Evolutionary conservation across 1,140 invertebrate genomes (phyloP), one percentile per base, ranked within the genome.

Genomic region (Anoplophora glabripennis): DNA sequence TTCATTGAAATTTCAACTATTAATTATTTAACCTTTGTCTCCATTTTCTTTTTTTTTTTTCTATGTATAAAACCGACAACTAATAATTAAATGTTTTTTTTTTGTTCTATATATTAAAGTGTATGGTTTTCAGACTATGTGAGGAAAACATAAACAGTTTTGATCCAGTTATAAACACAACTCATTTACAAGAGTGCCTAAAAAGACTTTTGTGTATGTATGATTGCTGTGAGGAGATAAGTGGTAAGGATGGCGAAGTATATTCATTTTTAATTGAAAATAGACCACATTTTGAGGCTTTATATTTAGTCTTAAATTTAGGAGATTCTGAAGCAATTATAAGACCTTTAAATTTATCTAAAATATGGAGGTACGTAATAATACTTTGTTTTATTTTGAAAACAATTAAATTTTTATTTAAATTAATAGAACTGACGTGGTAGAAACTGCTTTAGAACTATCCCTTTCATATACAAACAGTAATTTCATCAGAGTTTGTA

Each of bases 221-320:
- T 70, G 80, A 83, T 58, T 67, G 80, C 46, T 71, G 66, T 40
- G 76, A 80, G 41, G 35, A 54, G 12, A 59, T 45, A 48, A 47
- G 44, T 48, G 53, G 21, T 55, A 54, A 47, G n/a, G 36, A 46
- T 9, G 3, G 21, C 9, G 38, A 47, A 15, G 52, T 35, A 15
- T 46, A 51, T 42, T 35, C 55, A 9, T 46, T 14, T 28, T 57
- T 73, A 38, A 55, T 11, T 28, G 60, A 74, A 53, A 63, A 61
- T 33, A 70, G 79, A 59, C 42, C 61, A 33, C 44, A 74, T 58
- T 78, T 80, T 71, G 84, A 87, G 69, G 76, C 78, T 41, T 66
- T 85, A 9, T 85, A 86, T 66, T 72, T 86, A 53, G 66, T 86
- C 34, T 76, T 82, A 53, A 81, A 84, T 73, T 73, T 85, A 57